phyloP scores from a whole-genome alignment of 2,113 vertebrate species.

The Oceanites oceanicus region DNA sequence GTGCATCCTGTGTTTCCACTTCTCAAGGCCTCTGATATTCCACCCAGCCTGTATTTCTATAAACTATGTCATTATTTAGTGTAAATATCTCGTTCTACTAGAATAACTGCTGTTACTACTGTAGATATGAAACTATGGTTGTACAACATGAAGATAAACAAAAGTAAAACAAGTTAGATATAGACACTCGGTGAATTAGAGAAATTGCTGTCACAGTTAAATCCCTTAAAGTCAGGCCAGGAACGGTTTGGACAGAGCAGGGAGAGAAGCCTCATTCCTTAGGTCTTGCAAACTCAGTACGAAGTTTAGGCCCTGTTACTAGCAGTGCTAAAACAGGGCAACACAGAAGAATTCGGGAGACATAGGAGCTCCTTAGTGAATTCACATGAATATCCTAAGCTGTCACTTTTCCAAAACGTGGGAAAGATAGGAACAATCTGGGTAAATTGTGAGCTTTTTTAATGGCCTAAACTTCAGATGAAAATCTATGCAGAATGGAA shows the following conservation, averaged over 20 bases:
- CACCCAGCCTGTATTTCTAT: background rate
- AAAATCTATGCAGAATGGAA: background rate
- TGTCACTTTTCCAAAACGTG: background rate
- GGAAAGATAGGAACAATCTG: background rate
- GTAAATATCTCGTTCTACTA: background rate
- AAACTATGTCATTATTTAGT: background rate
- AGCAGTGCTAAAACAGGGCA: background rate
- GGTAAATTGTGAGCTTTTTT: background rate
- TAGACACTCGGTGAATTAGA: background rate
- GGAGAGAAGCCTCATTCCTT: background rate
- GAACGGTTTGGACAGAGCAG: background rate
- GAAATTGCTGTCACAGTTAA: background rate
- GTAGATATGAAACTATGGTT: background rate
- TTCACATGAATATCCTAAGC: background rate
- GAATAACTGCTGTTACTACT: background rate
- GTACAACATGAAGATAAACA: background rate
- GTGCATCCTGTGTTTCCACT: background rate
- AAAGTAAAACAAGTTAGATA: background rate
- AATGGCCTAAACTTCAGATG: background rate
- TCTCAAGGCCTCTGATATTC: background rate
- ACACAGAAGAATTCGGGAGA: background rate
- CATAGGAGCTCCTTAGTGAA: background rate
- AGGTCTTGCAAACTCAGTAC: background rate
- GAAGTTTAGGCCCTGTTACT: background rate
- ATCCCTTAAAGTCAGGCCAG: background rate